These are phyloP conservation scores for Idaea straminata DNA, from an alignment of 2,888 invertebrate species.

Conservation along the genomic window DNA sequence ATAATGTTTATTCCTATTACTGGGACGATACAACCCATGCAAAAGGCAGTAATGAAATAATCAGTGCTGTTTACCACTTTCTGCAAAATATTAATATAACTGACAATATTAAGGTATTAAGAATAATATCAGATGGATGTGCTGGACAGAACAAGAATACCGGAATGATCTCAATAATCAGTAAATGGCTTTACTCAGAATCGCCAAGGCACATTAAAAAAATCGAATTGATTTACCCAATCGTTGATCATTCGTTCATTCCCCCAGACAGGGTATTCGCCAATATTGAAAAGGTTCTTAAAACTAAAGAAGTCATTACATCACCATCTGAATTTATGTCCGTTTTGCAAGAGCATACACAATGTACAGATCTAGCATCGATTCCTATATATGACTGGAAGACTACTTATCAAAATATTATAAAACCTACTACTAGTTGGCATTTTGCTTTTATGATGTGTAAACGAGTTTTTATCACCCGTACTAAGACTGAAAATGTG, in stretches of 20 bases:
- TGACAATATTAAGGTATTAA: conserved; percentile 18
- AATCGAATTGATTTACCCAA: conserved; percentile 15
- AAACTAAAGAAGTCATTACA: not conserved
- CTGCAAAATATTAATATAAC: conserved; percentile 20
- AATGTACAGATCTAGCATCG: no score
- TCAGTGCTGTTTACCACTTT: conserved; percentile 16
- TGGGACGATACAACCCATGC: conserved; percentile 26
- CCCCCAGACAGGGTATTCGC: conserved; percentile 16
- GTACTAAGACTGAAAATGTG: no score
- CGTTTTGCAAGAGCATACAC: no score
- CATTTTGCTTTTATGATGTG: no score
- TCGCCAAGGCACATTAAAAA: conserved; percentile 10
- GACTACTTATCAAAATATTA: no score
- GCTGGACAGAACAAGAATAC: conserved; percentile 30
- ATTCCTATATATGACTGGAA: no score
- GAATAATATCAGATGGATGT: conserved; percentile 27
- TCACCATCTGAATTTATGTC: no score
- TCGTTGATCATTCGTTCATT: conserved; percentile 15
- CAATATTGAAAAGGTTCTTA: conserved; percentile 12
- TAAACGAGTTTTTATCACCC: no score
- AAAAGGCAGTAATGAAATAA: conserved; percentile 27
- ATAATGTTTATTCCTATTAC: conserved; percentile 22
- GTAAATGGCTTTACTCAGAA: conserved; percentile 11
- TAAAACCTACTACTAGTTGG: no score
- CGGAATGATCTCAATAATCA: conserved; percentile 34